Evolutionary conservation across 2,888 invertebrate species (phyloP), one percentile per base, ranked within the genome.

Genomic region (Horisme vitalbata): DNA sequence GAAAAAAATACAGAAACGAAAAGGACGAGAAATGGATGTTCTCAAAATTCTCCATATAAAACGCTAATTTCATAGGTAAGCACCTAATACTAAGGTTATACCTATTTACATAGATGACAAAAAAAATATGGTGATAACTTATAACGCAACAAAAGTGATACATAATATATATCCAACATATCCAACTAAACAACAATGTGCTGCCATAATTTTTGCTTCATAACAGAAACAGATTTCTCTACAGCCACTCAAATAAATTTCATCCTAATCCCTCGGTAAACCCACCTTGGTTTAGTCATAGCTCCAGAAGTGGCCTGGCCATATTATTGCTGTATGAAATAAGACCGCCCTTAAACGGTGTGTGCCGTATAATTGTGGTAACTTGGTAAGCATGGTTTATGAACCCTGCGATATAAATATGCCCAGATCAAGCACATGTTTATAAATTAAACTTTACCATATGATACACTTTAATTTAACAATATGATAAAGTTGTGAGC

Each of bases 201-300:
- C 9, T 23, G n/a, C n/a, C 0, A 23, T 23, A n/a, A 23, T n/a
- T n/a, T 2, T 23, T n/a, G n/a, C n/a, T 0, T n/a, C 2, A n/a
- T 4, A 9, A 5, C 0, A 11, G 9, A 34, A 46, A 39, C 35
- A 10, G 51, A 52, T 52, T 52, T 46, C 46, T 52, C 43, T 51
- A 21, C 43, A 32, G 31, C 38, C 23, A 39, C 43, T 39, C 33
- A 44, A 52, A 52, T 52, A 52, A 52, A 51, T 51, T 43, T 24
- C 20, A 27, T 15, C 24, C 24, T 52, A 44, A 52, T 46, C 46
- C 46, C 35, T 41, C 35, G 35, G 9, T 35, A 36, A 46, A 36
- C 43, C 35, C n/a, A n/a, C 33, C 35, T 18, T 12, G 24, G 30
- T 20, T 43, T 51, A 46, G 51, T 43, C 46, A 46, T 44, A 39